phyloP scores from a whole-genome alignment of 1,140 invertebrate species.

The Pseudobourletiella spinata region DNA sequence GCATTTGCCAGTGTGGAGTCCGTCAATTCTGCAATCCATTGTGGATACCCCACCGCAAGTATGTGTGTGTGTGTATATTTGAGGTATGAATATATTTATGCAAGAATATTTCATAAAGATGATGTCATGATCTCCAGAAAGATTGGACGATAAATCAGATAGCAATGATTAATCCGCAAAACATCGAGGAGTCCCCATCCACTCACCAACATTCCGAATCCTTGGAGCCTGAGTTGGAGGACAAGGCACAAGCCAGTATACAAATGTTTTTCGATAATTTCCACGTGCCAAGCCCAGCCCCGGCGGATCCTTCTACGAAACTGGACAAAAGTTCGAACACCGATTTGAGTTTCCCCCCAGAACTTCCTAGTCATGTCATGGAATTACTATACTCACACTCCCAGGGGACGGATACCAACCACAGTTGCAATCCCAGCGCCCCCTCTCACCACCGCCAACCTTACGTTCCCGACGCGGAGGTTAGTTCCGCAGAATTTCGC shows the following conservation, averaged over 20 bases:
- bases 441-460: background rate
- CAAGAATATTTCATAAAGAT: background rate
- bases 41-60: slow-evolving; percentile 12
- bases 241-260: slow-evolving; percentile 5
- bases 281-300: background rate
- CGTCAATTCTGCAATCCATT: background rate
- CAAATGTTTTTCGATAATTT: background rate
- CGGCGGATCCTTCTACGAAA: background rate
- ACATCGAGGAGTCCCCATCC: slow-evolving; percentile 22
- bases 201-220: slow-evolving; percentile 15
- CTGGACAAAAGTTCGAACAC: background rate
- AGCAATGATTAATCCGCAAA: slow-evolving; percentile 11
- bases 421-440: background rate
- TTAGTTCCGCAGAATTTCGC: background rate
- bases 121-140: background rate
- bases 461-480: background rate
- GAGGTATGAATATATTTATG: background rate
- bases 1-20: slow-evolving; percentile 16
- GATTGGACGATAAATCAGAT: slow-evolving; percentile 17
- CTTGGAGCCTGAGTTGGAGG: slow-evolving; percentile 7
- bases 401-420: background rate
- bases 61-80: background rate
- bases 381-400: background rate
- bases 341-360: background rate
- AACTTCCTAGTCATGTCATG: background rate